phyloP scores from a whole-genome alignment of 1,140 invertebrate species.

The Elymnias hypermnestra region DNA sequence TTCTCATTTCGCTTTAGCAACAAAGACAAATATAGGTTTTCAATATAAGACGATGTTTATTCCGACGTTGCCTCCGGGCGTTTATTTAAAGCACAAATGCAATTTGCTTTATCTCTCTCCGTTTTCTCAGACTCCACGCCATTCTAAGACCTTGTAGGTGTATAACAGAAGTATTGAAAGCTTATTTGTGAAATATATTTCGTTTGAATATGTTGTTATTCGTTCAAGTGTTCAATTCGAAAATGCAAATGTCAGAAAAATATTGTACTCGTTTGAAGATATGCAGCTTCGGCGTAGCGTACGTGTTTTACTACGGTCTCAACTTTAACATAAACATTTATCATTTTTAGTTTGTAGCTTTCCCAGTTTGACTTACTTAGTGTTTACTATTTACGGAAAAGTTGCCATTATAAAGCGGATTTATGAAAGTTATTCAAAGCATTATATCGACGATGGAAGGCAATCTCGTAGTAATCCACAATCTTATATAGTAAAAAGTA shows the following conservation, averaged over 20 bases:
- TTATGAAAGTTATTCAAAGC: too few relatives aligned
- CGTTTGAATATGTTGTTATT: slow-evolving; percentile 5
- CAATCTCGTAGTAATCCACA: too few relatives aligned
- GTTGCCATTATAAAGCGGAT: too few relatives aligned
- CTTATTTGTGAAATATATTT: slow-evolving; percentile 7
- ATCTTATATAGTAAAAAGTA: too few relatives aligned
- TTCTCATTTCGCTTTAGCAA: slow-evolving; percentile 7
- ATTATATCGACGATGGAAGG: too few relatives aligned
- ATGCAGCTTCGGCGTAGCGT: not conserved
- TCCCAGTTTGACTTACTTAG: too few relatives aligned
- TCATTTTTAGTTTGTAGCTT: too few relatives aligned
- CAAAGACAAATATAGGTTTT: slow-evolving; percentile 19
- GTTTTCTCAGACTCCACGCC: slow-evolving; percentile 6
- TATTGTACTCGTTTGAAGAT: slow-evolving; percentile 1
- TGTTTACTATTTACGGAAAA: too few relatives aligned
- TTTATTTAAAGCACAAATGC: slow-evolving; percentile 21
- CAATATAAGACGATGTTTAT: slow-evolving; percentile 17
- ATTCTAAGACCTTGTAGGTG: slow-evolving; percentile 9
- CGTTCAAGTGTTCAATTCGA: slow-evolving; percentile 3
- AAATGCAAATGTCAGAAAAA: slow-evolving; percentile 8
- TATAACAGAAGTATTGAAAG: slow-evolving; percentile 7
- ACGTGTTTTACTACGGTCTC: too few relatives aligned
- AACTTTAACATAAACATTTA: too few relatives aligned
- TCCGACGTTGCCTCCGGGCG: slow-evolving; percentile 1
- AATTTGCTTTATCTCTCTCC: slow-evolving; percentile 14